phyloP scores from a whole-genome alignment of 2,113 vertebrate genomes.

The Petrocephalus microphthalmus region DNA sequence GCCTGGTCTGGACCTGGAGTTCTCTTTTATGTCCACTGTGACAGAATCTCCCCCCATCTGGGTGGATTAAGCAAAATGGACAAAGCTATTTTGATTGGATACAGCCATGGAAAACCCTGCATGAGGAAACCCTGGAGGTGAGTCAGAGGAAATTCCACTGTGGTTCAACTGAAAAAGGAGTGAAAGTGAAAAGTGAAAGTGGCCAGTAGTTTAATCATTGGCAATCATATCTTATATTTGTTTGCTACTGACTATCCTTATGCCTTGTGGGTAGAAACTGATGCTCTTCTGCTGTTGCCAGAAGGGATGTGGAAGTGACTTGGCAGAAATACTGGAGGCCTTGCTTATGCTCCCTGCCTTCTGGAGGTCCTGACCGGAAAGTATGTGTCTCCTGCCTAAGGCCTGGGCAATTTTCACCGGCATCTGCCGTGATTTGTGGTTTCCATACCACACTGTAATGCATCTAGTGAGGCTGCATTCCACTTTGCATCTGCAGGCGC shows the following conservation, averaged over 20 bases:
- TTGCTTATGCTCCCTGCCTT: too few relatives aligned
- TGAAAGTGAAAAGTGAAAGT: too few relatives aligned
- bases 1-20: background rate
- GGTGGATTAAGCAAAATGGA: background rate
- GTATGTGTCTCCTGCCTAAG: background rate
- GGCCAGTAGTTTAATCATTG: too few relatives aligned
- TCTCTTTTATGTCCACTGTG: background rate
- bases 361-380: too few relatives aligned
- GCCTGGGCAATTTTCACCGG: background rate
- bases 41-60: background rate
- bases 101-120: background rate
- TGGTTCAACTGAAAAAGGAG: background rate
- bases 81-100: background rate
- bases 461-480: background rate
- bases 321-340: too few relatives aligned
- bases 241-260: too few relatives aligned
- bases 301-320: too few relatives aligned
- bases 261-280: too few relatives aligned
- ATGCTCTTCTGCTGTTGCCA: too few relatives aligned
- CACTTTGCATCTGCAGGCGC: background rate
- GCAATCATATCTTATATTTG: too few relatives aligned
- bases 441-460: background rate
- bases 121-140: background rate
- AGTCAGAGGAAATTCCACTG: background rate
- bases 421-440: background rate